Conservation (phyloP, 2,888 invertebrate genomes). For the Aplocera efformata region DNA sequence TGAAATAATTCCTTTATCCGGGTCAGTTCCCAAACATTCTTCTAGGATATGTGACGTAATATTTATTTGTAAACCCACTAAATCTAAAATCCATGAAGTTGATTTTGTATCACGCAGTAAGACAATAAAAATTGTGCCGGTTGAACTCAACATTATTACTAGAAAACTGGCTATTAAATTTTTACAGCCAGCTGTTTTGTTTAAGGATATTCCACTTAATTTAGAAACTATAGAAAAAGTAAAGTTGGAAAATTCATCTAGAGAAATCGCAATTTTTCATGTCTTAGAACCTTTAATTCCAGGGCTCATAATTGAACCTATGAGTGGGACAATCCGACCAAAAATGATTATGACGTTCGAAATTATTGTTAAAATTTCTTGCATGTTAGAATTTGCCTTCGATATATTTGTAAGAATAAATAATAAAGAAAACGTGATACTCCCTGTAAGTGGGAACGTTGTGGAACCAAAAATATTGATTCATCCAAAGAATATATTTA, state of each 20-base stretch:
- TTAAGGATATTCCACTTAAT: slow-evolving; percentile 68
- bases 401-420: slow-evolving; percentile 65
- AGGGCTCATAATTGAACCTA: slow-evolving; percentile 73
- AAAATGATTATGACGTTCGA: slow-evolving; percentile 70
- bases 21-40: slow-evolving; percentile 50
- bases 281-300: slow-evolving; percentile 72
- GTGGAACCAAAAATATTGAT: slow-evolving; percentile 73
- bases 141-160: slow-evolving; percentile 59
- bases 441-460: slow-evolving; percentile 70
- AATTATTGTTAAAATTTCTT: slow-evolving; percentile 64
- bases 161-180: slow-evolving; percentile 67
- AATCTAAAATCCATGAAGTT: slow-evolving; percentile 63
- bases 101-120: slow-evolving; percentile 46
- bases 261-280: slow-evolving; percentile 71
- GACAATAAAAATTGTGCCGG: slow-evolving; percentile 37
- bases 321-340: slow-evolving; percentile 71
- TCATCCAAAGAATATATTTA: slow-evolving; percentile 69
- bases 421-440: slow-evolving; percentile 62
- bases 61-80: slow-evolving; percentile 55
- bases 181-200: slow-evolving; percentile 50
- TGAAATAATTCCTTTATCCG: slow-evolving; percentile 54
- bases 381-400: slow-evolving; percentile 59
- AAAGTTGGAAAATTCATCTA: slow-evolving; percentile 75
- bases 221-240: slow-evolving; percentile 63
- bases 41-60: slow-evolving; percentile 59